These are phyloP conservation scores for Siderastrea siderea DNA, from an alignment of 92 coral and sea anemone species.

Conservation along the genomic window DNA sequence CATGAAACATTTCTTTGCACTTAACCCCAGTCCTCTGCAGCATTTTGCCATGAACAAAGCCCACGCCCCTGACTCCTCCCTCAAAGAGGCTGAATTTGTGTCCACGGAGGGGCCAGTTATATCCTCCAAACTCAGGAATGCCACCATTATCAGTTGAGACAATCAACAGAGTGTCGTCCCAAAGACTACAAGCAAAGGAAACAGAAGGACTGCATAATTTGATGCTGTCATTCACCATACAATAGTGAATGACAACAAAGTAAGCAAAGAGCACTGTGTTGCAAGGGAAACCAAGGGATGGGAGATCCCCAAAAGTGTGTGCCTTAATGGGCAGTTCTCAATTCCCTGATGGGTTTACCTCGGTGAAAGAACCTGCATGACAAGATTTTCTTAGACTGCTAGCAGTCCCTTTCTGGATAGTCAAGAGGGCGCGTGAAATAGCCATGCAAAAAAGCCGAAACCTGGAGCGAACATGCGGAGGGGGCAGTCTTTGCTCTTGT, in stretches of 20 bases:
- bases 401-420: too few species aligned
- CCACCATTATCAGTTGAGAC: constrained; percentile 88
- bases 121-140: constrained; percentile 70
- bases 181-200: constrained; percentile 44
- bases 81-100: constrained; percentile 75
- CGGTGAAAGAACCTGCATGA: too few species aligned
- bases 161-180: constrained; percentile 76
- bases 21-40: constrained; percentile 57
- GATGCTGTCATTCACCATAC: not conserved
- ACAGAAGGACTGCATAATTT: not conserved
- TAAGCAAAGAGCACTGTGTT: not conserved
- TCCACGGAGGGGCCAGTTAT: constrained; percentile 89
- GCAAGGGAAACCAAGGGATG: too few species aligned
- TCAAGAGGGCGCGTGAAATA: too few species aligned
- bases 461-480: too few species aligned
- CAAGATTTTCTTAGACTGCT: too few species aligned
- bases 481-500: too few species aligned
- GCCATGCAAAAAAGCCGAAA: too few species aligned
- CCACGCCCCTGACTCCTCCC: constrained; percentile 85
- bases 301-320: too few species aligned
- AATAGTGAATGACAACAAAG: not conserved
- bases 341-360: too few species aligned
- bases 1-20: constrained; percentile 72
- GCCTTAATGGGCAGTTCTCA: too few species aligned
- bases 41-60: constrained; percentile 80